Evolutionary conservation across 2,888 invertebrate species (phyloP), one percentile per base, ranked within the genome.

Genomic region (Machimus atricapillus): DNA sequence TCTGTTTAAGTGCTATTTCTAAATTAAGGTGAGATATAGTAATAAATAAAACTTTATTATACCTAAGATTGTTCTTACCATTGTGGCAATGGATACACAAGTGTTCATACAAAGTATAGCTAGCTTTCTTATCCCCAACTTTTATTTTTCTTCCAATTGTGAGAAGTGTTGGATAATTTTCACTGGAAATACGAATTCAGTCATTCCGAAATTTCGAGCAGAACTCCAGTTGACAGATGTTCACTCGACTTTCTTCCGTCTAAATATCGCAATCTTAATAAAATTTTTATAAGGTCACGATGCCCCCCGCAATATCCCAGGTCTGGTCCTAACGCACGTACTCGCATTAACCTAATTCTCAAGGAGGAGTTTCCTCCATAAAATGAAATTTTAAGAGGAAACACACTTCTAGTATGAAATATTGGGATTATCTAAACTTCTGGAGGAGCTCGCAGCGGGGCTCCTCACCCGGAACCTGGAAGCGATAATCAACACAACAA

Each of bases 321-420:
- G 66, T 66, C 23, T 23, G 12, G 27, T 27, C 12, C 66, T 23
- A 27, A 66, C 66, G 52, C 79, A 46, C 79, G 31, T 46, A 12
- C n/a, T 23, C 79, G 52, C 79, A 79, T 79, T 79, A 79, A 79
- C 79, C 79, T 79, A 79, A 79, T 79, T 79, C 31, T 5, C 52
- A 31, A 31, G 79, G 3, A 46, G 12, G 79, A 79, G 56, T 52
- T 52, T n/a, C 52, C 16, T 40, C 79, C 46, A 79, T 79, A 79
- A 46, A 79, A 79, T 79, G 46, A 79, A 79, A 79, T 79, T 79
- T 43, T 79, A 79, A 79, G 79, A 79, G 52, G 52, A 79, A 79
- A 79, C 52, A 52, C 79, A 79, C 52, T 79, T 52, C 79, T 52
- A 46, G 52, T 46, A 79, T 79, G 79, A 79, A 79, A 79, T 79